Evolutionary conservation across 1,140 invertebrate genomes (phyloP).

Genomic region (Luehdorfia chinensis): DNA sequence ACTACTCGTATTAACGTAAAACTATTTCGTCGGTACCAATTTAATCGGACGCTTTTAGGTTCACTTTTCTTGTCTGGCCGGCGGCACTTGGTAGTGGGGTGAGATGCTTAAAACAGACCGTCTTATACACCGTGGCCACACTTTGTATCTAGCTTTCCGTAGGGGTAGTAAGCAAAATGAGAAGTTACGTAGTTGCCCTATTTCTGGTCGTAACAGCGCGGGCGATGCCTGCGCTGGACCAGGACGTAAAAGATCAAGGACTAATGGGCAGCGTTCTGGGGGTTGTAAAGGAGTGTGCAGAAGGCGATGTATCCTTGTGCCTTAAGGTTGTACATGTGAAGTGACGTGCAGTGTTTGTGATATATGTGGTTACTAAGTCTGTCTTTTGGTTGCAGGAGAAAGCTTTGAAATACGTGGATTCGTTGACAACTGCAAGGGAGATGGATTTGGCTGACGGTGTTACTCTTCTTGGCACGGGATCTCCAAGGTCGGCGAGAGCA

Average conservation of each 20-base stretch:
- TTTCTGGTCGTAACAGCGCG: conserved; percentile 46
- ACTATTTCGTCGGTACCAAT: conserved; percentile 44
- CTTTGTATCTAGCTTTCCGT: conserved; percentile 59
- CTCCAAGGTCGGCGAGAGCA: conserved; percentile 74
- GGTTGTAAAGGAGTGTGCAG: conserved; percentile 62
- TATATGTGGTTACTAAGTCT: conserved; percentile 28
- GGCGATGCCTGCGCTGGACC: conserved; percentile 59
- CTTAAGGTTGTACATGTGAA: conserved; percentile 53
- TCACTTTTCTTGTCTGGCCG: conserved; percentile 54
- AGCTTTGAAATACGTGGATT: conserved; percentile 62
- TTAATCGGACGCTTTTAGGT: conserved; percentile 55
- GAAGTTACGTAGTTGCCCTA: conserved; percentile 50
- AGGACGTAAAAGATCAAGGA: conserved; percentile 50
- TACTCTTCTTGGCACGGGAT: conserved; percentile 82
- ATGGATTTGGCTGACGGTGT: conserved; percentile 82
- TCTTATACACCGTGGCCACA: conserved; percentile 52
- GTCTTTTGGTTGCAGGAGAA: conserved; percentile 68
- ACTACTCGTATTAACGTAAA: conserved; percentile 36
- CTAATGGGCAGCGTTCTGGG: conserved; percentile 48
- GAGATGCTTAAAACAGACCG: conserved; percentile 60
- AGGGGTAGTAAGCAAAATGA: conserved; percentile 60
- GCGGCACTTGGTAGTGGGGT: conserved; percentile 53
- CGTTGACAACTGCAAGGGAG: conserved; percentile 53
- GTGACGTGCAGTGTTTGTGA: conserved; percentile 45
- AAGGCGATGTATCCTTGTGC: conserved; percentile 62